Evolutionary conservation across 1,140 invertebrate genomes (phyloP).

Genomic region (Wasmannia auropunctata): DNA sequence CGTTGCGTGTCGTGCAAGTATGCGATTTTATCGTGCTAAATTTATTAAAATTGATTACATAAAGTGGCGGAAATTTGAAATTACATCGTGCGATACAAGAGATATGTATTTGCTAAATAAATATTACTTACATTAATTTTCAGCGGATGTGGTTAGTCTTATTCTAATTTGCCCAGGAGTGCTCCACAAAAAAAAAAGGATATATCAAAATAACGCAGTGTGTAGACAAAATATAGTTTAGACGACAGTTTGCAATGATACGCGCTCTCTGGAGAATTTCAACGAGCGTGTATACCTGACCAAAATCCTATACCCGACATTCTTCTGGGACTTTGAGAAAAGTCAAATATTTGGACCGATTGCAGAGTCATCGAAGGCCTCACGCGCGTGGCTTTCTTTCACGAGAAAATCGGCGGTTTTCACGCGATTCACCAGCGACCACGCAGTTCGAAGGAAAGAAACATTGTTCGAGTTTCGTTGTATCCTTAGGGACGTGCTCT

Average conservation of each 20-base stretch:
- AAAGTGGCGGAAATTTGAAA: background rate
- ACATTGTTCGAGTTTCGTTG: slow-evolving; percentile 80
- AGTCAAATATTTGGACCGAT: slow-evolving; percentile 82
- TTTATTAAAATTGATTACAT: background rate
- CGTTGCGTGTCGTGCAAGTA: background rate
- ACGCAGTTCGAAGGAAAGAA: slow-evolving; percentile 74
- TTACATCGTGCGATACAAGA: background rate
- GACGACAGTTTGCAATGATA: slow-evolving; percentile 38
- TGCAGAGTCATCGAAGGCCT: slow-evolving; percentile 76
- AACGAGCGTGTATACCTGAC: slow-evolving; percentile 52
- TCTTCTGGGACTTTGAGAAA: slow-evolving; percentile 31
- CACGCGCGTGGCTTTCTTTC: slow-evolving; percentile 65
- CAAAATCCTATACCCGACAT: slow-evolving; percentile 2
- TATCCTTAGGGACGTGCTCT: slow-evolving; percentile 82
- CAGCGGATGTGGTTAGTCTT: background rate
- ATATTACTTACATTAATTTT: background rate
- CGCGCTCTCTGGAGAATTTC: slow-evolving; percentile 52
- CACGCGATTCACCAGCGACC: slow-evolving; percentile 71
- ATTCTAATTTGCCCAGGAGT: background rate
- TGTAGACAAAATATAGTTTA: slow-evolving; percentile 23
- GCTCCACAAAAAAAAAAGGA: background rate
- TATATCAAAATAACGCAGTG: background rate
- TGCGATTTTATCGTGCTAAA: background rate
- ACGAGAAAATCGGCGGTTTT: slow-evolving; percentile 73
- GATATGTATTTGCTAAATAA: background rate